Evolutionary conservation across 2,888 invertebrate genomes (phyloP).

Genomic region (Tenthredo mesomela): DNA sequence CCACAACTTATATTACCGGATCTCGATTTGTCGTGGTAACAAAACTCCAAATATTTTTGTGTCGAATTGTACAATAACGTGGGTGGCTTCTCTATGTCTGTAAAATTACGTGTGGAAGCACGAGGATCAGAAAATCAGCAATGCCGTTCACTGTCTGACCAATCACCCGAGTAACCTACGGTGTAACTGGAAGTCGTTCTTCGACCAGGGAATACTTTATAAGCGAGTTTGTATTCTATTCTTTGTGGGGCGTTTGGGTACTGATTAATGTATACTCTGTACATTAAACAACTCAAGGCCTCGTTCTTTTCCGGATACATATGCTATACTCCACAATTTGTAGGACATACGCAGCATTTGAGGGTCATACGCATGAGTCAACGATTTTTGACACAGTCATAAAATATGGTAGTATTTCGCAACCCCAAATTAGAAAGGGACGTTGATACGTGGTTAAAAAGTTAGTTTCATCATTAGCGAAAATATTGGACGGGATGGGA

Average conservation of each 20-base stretch:
- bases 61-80: not conserved
- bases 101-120: not conserved
- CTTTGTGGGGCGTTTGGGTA: slow-evolving; percentile 11
- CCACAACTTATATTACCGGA: not conserved
- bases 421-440: not conserved
- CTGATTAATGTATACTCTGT: not conserved
- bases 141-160: not conserved
- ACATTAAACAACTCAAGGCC: not conserved
- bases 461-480: not conserved
- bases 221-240: slow-evolving; percentile 9
- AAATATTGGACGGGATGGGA: not conserved
- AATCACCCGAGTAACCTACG: not conserved
- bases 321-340: not conserved
- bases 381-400: not conserved
- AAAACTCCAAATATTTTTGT: not conserved
- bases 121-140: not conserved
- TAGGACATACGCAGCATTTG: not conserved
- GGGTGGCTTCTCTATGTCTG: not conserved
- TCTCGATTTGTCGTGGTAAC: not conserved
- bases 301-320: not conserved
- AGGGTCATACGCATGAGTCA: not conserved
- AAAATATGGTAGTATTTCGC: not conserved
- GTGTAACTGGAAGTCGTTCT: slow-evolving; percentile 30
- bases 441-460: not conserved
- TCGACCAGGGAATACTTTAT: slow-evolving; percentile 14